Conservation (phyloP, 2,888 invertebrate species). For the Coenonympha arcania region DNA sequence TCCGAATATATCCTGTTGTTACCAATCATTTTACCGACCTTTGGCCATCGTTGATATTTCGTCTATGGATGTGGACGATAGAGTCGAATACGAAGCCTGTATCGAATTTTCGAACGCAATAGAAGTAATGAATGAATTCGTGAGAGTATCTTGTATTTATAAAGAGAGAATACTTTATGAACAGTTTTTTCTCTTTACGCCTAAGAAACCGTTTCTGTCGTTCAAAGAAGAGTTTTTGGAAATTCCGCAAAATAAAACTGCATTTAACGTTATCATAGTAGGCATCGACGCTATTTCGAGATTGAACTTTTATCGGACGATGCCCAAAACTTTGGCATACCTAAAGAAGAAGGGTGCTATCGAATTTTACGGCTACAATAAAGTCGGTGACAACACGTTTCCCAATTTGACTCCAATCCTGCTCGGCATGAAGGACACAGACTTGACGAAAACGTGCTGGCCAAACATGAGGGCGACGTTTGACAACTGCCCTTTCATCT, state of each 20-base stretch:
- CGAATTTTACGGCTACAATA: constrained; percentile 91
- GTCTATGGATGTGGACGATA: constrained; percentile 61
- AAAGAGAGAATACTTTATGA: constrained; percentile 70
- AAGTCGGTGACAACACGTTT: constrained; percentile 95
- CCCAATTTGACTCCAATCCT: constrained; percentile 90
- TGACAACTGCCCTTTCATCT: constrained; percentile 87
- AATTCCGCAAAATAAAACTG: constrained; percentile 35
- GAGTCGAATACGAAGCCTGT: constrained; percentile 68
- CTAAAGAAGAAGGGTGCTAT: constrained; percentile 78
- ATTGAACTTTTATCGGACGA: constrained; percentile 86
- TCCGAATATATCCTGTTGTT: constrained; percentile 75
- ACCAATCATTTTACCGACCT: constrained; percentile 73
- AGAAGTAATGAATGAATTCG: constrained; percentile 76
- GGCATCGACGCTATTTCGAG: constrained; percentile 91
- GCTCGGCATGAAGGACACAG: constrained; percentile 79
- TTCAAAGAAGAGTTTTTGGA: constrained; percentile 34
- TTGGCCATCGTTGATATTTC: constrained; percentile 58
- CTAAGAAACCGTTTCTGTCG: constrained; percentile 46
- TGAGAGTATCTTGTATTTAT: constrained; percentile 77
- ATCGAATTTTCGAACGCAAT: constrained; percentile 58
- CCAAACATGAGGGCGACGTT: constrained; percentile 73
- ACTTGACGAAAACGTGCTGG: constrained; percentile 79
- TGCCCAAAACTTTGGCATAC: constrained; percentile 80
- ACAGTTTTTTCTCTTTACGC: constrained; percentile 80
- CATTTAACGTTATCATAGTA: constrained; percentile 82